Evolutionary conservation across 2,797 vertebrate genomes (phyloP), one percentile per base, ranked within the genome.

Genomic region (Salmo trutta): DNA sequence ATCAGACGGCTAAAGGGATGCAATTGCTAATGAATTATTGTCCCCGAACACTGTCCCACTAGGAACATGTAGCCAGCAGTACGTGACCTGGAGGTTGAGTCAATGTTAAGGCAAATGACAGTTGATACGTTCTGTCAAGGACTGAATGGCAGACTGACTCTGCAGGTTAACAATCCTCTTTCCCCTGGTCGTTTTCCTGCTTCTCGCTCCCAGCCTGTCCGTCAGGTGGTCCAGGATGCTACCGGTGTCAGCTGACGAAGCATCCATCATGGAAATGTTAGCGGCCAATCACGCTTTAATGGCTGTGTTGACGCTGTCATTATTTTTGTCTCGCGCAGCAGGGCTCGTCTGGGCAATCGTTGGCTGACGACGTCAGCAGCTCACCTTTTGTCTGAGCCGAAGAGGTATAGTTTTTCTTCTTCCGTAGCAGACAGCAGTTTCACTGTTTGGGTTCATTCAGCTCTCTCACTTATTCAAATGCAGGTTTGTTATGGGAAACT

Each of bases 381-480:
- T 73, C 53, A 33, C 51, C 71, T 73, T 31, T 24, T 72, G 71
- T 73, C 53, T 56, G n/a, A 64, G 24, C 29, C 51, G 7, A 53
- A 29, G 16, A 68, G 66, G 27, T 6, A 33, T 73, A 33, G 16
- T 73, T 31, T 73, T 5, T 33, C 31, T 19, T 14, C 15, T 24
- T 66, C 21, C 10, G 29, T 73, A 17, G 21, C 59, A 64, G 59
- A 21, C 59, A 24, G 21, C 59, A 31, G 21, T 72, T 24, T 72
- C 24, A 29, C 51, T 72, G 27, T 73, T 52, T 67, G 27, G 31
- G 71, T 59, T 73, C 53, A 33, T 73, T 56, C 71, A 33, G 29
- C 68, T 41, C 27, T 17, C 51, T 56, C 71, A 33, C 53, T 3
- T 56, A 73, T 73, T 73, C 71, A 73, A 73, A 73, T 73, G 27